These are phyloP conservation scores for Temnothorax curvispinosus DNA, from an alignment of 1,140 invertebrate genomes.

Conservation along the genomic window DNA sequence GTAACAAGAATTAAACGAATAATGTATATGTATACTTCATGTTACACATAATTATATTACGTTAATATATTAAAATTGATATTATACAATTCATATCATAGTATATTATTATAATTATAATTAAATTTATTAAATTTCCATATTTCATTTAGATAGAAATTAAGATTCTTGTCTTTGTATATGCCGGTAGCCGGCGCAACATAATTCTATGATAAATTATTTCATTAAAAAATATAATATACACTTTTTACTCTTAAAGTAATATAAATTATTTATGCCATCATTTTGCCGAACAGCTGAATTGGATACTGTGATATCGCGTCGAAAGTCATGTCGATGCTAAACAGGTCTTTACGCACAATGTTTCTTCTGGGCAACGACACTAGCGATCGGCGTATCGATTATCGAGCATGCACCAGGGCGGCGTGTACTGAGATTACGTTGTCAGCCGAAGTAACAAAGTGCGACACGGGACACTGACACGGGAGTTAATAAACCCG, in stretches of 20 bases:
- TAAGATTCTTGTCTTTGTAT: neutral
- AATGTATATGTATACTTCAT: neutral
- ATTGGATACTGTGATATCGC: neutral
- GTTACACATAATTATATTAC: too few relatives aligned
- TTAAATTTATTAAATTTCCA: neutral
- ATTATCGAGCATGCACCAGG: slow-evolving; percentile 52
- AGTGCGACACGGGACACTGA: slow-evolving; percentile 56
- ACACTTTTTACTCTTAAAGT: neutral
- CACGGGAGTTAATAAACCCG: slow-evolving; percentile 66
- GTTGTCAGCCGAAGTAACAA: slow-evolving; percentile 64
- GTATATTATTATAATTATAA: too few relatives aligned
- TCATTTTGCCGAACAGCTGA: neutral
- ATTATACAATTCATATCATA: too few relatives aligned
- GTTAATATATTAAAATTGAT: too few relatives aligned
- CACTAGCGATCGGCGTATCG: slow-evolving; percentile 64
- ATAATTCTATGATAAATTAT: slow-evolving; percentile 16
- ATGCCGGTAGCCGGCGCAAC: neutral
- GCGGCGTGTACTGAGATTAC: slow-evolving; percentile 64
- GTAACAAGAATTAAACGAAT: neutral
- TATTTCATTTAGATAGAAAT: neutral
- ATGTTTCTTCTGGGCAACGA: slow-evolving; percentile 51
- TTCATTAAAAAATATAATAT: neutral
- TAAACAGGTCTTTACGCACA: slow-evolving; percentile 36
- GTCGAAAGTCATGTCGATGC: slow-evolving; percentile 27
- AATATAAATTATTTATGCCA: slow-evolving; percentile 4